phyloP scores from a whole-genome alignment of 2,113 vertebrate species.

The Platysternon megacephalum region DNA sequence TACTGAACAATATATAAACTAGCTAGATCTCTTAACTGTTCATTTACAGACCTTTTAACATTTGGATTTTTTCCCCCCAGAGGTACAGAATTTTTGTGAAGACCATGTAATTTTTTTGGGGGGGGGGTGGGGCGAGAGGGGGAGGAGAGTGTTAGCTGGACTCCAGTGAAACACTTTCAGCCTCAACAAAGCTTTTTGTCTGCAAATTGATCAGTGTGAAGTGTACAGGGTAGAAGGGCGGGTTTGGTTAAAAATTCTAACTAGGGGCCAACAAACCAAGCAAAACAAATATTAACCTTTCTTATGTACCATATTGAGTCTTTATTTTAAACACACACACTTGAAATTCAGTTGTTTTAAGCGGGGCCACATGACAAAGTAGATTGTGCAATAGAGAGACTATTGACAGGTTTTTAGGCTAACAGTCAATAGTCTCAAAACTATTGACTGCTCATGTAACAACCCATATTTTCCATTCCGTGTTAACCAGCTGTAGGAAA shows the following conservation, averaged over 20 bases:
- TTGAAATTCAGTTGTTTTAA: conserved; percentile 31
- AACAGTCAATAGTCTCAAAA: conserved; percentile 39
- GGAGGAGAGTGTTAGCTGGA: background rate
- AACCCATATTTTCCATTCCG: conserved; percentile 56
- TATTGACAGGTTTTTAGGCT: background rate
- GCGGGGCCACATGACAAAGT: conserved; percentile 11
- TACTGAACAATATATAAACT: background rate
- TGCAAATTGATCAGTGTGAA: background rate
- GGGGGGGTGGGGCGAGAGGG: background rate
- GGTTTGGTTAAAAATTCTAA: background rate
- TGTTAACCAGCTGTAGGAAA: background rate
- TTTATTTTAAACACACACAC: background rate
- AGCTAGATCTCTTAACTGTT: background rate
- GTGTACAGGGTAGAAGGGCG: background rate
- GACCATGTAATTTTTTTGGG: background rate
- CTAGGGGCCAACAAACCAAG: background rate
- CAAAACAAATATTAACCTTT: background rate
- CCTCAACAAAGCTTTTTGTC: background rate
- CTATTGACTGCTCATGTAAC: conserved; percentile 31
- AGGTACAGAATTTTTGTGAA: background rate
- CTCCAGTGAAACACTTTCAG: background rate
- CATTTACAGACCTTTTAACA: background rate
- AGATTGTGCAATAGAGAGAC: conserved; percentile 7
- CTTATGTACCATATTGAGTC: background rate
- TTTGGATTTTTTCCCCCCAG: background rate